phyloP scores from a whole-genome alignment of 2,797 vertebrate species.

The Tragopan temminckii region DNA sequence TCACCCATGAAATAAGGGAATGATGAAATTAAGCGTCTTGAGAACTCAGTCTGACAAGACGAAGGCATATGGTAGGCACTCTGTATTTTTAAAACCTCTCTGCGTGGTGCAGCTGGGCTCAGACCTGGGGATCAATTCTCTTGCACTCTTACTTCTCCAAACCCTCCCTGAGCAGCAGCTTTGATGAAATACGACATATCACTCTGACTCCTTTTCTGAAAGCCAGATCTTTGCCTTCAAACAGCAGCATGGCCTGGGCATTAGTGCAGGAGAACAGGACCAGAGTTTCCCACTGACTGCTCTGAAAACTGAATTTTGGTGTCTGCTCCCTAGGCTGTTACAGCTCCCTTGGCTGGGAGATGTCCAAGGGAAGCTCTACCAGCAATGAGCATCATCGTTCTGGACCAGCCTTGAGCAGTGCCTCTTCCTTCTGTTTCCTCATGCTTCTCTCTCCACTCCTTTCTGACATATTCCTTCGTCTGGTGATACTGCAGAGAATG shows the following conservation, averaged over 20 bases:
- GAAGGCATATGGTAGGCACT: background rate
- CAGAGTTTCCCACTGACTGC: background rate
- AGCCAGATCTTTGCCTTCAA: background rate
- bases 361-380: background rate
- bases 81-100: conserved; percentile 22
- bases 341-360: background rate
- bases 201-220: background rate
- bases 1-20: conserved; percentile 66
- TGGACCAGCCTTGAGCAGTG: background rate
- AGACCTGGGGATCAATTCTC: background rate
- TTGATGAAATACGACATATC: background rate
- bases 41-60: conserved; percentile 44
- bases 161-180: background rate
- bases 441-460: background rate
- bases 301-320: background rate
- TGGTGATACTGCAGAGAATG: background rate
- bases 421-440: background rate
- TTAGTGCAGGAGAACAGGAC: background rate
- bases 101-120: conserved; percentile 5
- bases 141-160: background rate
- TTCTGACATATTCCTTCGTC: background rate
- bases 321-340: background rate
- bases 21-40: conserved; percentile 49
- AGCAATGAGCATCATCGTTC: background rate
- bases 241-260: background rate